Evolutionary conservation across 1,140 invertebrate species (phyloP).

Genomic region (Trichomalopsis sarcophagae): DNA sequence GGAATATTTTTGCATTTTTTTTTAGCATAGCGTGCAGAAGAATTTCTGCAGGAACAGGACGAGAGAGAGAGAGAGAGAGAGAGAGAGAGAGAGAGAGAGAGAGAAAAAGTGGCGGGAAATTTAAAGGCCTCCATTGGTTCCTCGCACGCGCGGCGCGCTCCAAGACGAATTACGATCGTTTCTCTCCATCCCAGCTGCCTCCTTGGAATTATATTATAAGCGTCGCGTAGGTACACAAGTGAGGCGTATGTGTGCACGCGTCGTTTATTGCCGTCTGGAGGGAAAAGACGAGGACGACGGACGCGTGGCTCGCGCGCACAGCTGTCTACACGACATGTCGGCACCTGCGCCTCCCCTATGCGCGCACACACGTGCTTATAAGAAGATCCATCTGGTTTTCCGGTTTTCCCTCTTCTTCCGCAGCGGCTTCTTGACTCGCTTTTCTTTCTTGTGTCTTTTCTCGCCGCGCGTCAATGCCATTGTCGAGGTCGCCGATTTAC

Average conservation of each 20-base stretch:
- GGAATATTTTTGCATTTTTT: constrained; percentile 21
- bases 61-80: too few relatives aligned
- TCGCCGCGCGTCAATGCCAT: not conserved
- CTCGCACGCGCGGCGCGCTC: constrained; percentile 19
- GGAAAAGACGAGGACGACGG: not conserved
- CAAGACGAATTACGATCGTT: not conserved
- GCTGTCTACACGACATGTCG: not conserved
- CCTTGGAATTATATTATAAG: not conserved
- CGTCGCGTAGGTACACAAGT: not conserved
- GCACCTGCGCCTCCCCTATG: constrained; percentile 4
- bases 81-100: too few relatives aligned
- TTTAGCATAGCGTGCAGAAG: not conserved
- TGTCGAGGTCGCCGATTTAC: not conserved
- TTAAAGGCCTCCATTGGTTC: constrained; percentile 30
- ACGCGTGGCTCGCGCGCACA: not conserved
- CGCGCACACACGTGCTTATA: not conserved
- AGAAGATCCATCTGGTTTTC: constrained; percentile 42
- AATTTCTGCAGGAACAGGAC: too few relatives aligned
- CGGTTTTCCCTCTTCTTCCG: constrained; percentile 18
- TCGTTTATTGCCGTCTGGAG: constrained; percentile 27
- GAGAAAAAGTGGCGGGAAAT: constrained; percentile 26
- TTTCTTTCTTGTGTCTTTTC: not conserved
- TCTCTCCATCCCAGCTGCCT: not conserved
- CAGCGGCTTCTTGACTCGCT: not conserved
- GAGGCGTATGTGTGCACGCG: not conserved